Percentiles rank a stretch among this genome's conserved stretches.
Evolutionary conservation across 2,888 invertebrate species (phyloP).

Genomic region (Spilosoma lubricipeda): DNA sequence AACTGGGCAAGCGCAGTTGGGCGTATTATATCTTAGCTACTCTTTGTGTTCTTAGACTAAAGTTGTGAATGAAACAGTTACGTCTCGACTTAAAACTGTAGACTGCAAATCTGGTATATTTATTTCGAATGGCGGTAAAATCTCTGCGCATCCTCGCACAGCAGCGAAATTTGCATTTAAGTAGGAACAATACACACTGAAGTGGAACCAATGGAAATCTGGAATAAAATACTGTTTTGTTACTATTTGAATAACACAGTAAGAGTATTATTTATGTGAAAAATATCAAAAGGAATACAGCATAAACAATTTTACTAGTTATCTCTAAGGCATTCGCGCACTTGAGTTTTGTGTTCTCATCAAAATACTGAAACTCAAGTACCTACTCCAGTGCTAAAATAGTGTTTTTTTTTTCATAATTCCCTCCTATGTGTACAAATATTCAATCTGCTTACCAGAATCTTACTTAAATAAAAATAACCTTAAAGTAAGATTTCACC

Average conservation of each 20-base stretch:
- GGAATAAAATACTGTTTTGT: conserved; percentile 40
- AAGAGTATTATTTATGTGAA: background rate
- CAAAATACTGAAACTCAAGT: background rate
- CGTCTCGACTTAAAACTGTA: conserved; percentile 66
- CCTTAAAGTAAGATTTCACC: background rate
- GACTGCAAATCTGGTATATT: conserved; percentile 78
- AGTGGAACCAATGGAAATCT: conserved; percentile 43
- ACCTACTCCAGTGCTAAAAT: background rate
- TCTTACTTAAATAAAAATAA: background rate
- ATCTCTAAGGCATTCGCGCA: background rate
- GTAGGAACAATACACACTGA: conserved; percentile 64
- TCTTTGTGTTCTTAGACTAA: conserved; percentile 51
- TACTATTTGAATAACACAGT: conserved; percentile 26
- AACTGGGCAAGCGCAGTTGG: conserved; percentile 30
- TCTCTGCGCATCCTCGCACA: conserved; percentile 72
- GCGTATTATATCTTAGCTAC: conserved; percentile 41
- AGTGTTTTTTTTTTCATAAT: background rate
- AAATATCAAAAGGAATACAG: background rate
- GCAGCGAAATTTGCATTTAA: conserved; percentile 72
- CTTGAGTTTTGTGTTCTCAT: background rate
- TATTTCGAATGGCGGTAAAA: conserved; percentile 77
- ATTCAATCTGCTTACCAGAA: background rate
- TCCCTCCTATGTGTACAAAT: background rate
- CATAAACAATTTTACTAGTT: background rate
- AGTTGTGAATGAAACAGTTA: conserved; percentile 66